Conservation (phyloP, 2,797 vertebrate genomes). For the Furcifer pardalis region DNA sequence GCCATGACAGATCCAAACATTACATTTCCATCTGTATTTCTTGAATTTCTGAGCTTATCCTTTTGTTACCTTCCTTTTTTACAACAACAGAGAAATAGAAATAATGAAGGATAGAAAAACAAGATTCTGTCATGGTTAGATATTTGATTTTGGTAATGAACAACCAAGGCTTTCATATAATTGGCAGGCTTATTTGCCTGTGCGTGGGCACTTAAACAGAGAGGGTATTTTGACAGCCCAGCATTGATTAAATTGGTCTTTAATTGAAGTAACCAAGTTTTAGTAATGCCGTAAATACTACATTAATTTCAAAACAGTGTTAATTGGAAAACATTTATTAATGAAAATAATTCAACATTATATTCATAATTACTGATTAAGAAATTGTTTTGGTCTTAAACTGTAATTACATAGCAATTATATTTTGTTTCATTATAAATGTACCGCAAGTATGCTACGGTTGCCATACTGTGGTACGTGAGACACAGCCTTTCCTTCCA, state of each 20-base stretch:
- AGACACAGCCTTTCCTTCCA: neutral
- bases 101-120: slow-evolving; percentile 17
- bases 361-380: slow-evolving; percentile 48
- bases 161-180: slow-evolving; percentile 1
- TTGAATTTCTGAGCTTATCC: slow-evolving; percentile 12
- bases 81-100: slow-evolving; percentile 13
- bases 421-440: slow-evolving; percentile 33
- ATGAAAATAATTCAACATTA: slow-evolving; percentile 55
- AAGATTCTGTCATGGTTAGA: slow-evolving; percentile 31
- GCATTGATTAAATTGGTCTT: slow-evolving; percentile 58
- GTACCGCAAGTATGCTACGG: slow-evolving; percentile 33
- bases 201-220: slow-evolving; percentile 36
- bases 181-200: slow-evolving; percentile 22
- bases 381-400: slow-evolving; percentile 52
- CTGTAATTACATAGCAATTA: slow-evolving; percentile 40
- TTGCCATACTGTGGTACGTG: neutral
- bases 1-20: neutral
- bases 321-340: slow-evolving; percentile 53
- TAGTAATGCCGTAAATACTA: slow-evolving; percentile 62
- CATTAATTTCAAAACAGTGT: slow-evolving; percentile 55
- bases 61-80: slow-evolving; percentile 30
- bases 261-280: slow-evolving; percentile 62
- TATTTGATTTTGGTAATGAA: slow-evolving; percentile 38
- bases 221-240: slow-evolving; percentile 36
- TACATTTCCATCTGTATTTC: neutral